Evolutionary conservation across 2,888 invertebrate genomes (phyloP).

Genomic region (Tuta absoluta): DNA sequence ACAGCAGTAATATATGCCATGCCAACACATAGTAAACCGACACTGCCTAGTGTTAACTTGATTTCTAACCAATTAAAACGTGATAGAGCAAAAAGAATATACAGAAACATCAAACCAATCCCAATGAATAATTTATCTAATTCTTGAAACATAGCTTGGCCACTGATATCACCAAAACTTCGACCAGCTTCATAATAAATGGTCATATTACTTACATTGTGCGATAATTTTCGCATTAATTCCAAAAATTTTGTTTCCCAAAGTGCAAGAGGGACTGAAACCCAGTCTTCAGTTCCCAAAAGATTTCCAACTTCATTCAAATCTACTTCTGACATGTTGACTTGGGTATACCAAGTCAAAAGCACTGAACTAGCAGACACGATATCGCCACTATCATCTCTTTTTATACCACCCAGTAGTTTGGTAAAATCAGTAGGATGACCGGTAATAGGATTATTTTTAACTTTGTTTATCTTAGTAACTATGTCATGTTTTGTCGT

Average conservation of each 20-base stretch:
- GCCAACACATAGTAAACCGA: slow-evolving; percentile 86
- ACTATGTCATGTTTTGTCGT: slow-evolving; percentile 83
- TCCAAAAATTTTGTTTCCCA: slow-evolving; percentile 84
- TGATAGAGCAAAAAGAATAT: slow-evolving; percentile 87
- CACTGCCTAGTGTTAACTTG: slow-evolving; percentile 83
- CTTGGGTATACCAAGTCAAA: slow-evolving; percentile 83
- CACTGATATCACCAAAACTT: slow-evolving; percentile 89
- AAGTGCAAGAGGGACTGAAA: slow-evolving; percentile 78
- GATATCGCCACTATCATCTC: slow-evolving; percentile 82
- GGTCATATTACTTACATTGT: slow-evolving; percentile 57
- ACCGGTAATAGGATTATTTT: slow-evolving; percentile 83
- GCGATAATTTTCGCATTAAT: slow-evolving; percentile 60
- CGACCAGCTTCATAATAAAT: slow-evolving; percentile 83
- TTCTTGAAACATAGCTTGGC: slow-evolving; percentile 86
- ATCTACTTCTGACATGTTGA: slow-evolving; percentile 85
- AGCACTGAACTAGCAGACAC: slow-evolving; percentile 83
- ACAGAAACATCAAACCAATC: slow-evolving; percentile 86
- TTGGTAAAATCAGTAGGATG: slow-evolving; percentile 83
- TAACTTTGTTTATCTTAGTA: slow-evolving; percentile 79
- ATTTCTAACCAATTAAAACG: slow-evolving; percentile 88
- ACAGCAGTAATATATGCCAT: slow-evolving; percentile 87
- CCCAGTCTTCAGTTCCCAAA: slow-evolving; percentile 89
- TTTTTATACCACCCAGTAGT: slow-evolving; percentile 82
- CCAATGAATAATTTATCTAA: slow-evolving; percentile 85
- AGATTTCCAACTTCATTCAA: slow-evolving; percentile 85